Percentiles rank a stretch among this genome's conserved stretches.
These are phyloP conservation scores for Chloroclysta siterata DNA, from an alignment of 2,888 invertebrate species.

Conservation along the genomic window DNA sequence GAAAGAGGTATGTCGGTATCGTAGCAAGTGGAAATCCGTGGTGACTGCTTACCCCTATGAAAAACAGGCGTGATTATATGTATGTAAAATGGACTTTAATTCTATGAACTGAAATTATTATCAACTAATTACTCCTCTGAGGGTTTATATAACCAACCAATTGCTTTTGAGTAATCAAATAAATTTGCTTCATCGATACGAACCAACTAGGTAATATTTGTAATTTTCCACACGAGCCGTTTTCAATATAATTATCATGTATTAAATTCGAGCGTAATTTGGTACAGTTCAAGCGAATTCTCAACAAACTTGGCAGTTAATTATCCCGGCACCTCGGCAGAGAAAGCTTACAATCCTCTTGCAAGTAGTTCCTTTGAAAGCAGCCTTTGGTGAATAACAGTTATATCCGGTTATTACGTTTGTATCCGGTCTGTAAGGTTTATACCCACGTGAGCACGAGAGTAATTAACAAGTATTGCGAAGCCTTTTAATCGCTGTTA, in stretches of 20 bases:
- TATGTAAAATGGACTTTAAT: too few species aligned
- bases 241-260: not conserved
- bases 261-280: constrained; percentile 4
- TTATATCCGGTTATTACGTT: constrained; percentile 15
- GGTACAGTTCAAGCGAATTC: constrained; percentile 8
- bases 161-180: not conserved
- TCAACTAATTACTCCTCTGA: too few species aligned
- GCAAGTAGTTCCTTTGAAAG: constrained; percentile 12
- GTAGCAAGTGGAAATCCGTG: too few species aligned
- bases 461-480: constrained; percentile 5
- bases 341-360: constrained; percentile 2
- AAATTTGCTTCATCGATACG: not conserved
- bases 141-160: too few species aligned
- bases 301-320: constrained; percentile 9
- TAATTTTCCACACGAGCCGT: not conserved
- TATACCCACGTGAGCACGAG: not conserved
- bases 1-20: too few species aligned
- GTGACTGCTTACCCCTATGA: too few species aligned
- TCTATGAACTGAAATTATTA: too few species aligned
- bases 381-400: constrained; percentile 9
- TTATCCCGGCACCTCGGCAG: not conserved
- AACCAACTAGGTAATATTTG: not conserved
- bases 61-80: too few species aligned
- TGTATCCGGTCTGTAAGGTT: constrained; percentile 5
- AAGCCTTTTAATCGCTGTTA: not conserved